Evolutionary conservation across 1,140 invertebrate species (phyloP), one percentile per base, ranked within the genome.

Genomic region (Brachionus plicatilis): DNA sequence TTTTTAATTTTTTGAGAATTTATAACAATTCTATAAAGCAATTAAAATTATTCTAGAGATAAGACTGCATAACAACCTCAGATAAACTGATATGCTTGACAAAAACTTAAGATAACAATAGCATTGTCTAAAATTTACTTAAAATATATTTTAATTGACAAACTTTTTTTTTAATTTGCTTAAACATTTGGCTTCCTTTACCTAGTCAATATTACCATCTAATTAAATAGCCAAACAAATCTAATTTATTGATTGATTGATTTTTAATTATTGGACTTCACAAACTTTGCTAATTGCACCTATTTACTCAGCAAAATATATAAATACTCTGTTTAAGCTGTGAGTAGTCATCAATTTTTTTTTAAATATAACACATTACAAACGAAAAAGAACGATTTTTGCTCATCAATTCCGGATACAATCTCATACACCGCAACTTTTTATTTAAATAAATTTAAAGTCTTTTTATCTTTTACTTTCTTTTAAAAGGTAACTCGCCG

Each of bases 171-270:
- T 72, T 41, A 37, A 37, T 41, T 72, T 14, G 65, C 33, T 72
- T 17, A 72, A 72, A 17, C 41, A 72, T 72, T 72, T 72, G 68
- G 68, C 33, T 72, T 72, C 68, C 68, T 72, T 17, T 72, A 41
- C 29, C 68, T 72, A 72, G 29, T 72, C 68, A 41, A 72, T 72
- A 33, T 68, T 72, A 37, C 68, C 20, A 72, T 72, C 37, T 72
- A 72, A 72, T 72, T 72, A 41, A 72, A 72, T 72, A n/a, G 17
- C 27, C 68, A 41, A 72, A 72, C 68, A 72, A 41, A 41, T 72
- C 7, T 29, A 24, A 27, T 29, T 17, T 41, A 72, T 41, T 72
- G 29, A 72, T 72, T 72, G 68, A 72, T 72, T 72, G 37, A 72
- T 41, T 72, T 37, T 68, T 68, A 68, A 37, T 33, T 37, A 33